phyloP scores from a whole-genome alignment of 2,888 invertebrate genomes.

The Noctua pronuba region DNA sequence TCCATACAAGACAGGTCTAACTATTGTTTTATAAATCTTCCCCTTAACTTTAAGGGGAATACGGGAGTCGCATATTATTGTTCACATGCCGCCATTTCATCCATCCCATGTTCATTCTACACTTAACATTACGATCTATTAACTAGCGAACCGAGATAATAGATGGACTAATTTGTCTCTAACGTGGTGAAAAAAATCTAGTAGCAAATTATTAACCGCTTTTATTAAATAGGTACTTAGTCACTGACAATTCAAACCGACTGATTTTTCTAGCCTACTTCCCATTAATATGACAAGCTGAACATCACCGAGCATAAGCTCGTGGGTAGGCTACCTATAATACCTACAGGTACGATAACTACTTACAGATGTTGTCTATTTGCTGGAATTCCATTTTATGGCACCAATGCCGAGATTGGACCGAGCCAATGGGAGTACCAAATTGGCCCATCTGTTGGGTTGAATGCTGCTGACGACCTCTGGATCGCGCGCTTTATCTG shows the following conservation, averaged over 20 bases:
- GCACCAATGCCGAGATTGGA: slow-evolving; percentile 99
- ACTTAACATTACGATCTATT: background rate
- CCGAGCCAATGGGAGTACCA: slow-evolving; percentile 98
- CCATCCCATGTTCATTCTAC: background rate
- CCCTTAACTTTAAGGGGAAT: no score
- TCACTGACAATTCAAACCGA: background rate
- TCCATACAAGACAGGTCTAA: background rate
- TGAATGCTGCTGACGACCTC: slow-evolving; percentile 95
- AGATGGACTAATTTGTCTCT: background rate
- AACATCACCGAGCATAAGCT: background rate
- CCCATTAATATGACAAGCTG: background rate
- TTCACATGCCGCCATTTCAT: no score
- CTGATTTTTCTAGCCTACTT: background rate
- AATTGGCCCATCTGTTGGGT: slow-evolving; percentile 97
- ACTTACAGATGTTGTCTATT: slow-evolving; percentile 93
- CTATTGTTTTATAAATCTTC: no score
- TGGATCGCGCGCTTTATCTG: slow-evolving; percentile 97
- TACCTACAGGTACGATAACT: background rate
- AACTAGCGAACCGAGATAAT: background rate
- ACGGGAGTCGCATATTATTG: no score
- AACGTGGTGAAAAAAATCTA: background rate
- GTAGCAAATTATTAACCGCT: background rate
- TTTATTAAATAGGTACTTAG: background rate
- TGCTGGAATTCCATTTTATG: slow-evolving; percentile 97
- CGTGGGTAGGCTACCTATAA: background rate